Conservation (phyloP, 2,888 invertebrate species). For the Brachypalpus laphriformis region DNA sequence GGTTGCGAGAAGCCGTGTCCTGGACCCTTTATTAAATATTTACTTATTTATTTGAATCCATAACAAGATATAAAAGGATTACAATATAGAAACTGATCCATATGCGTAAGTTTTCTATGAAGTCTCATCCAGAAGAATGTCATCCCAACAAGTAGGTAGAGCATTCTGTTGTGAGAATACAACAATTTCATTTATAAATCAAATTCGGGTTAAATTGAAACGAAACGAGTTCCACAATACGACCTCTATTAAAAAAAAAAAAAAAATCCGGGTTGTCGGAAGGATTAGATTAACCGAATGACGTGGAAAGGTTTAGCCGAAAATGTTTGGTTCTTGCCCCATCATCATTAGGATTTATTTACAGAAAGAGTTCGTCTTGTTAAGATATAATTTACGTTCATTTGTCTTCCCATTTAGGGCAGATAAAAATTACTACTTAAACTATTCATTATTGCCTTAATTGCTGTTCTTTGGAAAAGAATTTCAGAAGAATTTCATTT, state of each 20-base stretch:
- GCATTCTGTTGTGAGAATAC: background rate
- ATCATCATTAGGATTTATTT: background rate
- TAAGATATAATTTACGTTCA: no score
- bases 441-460: no score
- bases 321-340: background rate
- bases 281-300: constrained; percentile 15
- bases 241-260: background rate
- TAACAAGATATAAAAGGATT: background rate
- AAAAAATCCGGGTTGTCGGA: constrained; percentile 12
- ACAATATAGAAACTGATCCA: background rate
- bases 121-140: background rate
- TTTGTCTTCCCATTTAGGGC: no score
- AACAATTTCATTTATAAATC: background rate
- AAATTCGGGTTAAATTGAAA: background rate
- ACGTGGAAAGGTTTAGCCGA: background rate
- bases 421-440: background rate
- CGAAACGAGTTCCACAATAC: background rate
- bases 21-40: no score
- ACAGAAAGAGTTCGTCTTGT: no score
- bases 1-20: no score
- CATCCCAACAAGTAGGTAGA: background rate
- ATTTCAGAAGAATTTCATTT: no score
- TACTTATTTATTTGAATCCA: no score
- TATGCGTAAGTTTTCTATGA: background rate
- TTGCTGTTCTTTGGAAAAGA: no score